Evolutionary conservation across 2,113 vertebrate genomes (phyloP).

Genomic region (Lepisosteus osseus): DNA sequence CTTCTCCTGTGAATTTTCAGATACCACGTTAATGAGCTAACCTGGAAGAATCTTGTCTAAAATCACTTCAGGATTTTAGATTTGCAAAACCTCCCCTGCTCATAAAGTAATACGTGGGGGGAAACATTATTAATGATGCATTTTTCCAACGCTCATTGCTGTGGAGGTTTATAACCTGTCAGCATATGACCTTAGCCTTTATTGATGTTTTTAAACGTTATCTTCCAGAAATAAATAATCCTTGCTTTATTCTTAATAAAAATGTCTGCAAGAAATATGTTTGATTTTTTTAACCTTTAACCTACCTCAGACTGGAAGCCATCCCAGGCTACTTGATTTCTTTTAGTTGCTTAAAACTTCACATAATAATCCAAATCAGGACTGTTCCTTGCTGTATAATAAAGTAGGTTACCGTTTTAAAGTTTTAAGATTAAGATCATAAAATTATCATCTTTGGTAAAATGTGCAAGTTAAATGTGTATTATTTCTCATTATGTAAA

Average conservation of each 20-base stretch:
- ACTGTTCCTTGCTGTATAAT: no score
- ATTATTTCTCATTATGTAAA: no score
- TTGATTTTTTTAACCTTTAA: background rate
- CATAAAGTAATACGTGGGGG: background rate
- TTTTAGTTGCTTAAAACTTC: no score
- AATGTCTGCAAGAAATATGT: background rate
- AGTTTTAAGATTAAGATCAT: no score
- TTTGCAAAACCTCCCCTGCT: background rate
- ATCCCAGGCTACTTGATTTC: background rate
- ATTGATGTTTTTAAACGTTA: background rate
- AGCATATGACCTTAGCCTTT: background rate
- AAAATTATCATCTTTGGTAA: no score
- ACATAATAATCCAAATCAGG: no score
- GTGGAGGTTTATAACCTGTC: background rate
- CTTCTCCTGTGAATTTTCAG: no score
- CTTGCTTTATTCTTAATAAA: background rate
- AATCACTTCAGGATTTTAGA: background rate
- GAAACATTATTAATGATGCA: background rate
- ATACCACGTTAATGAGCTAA: no score
- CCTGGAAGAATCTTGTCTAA: no score
- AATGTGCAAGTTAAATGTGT: no score
- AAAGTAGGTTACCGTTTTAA: no score
- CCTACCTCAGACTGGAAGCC: background rate
- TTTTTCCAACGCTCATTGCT: background rate
- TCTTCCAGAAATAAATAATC: constrained; percentile 2